Conservation (phyloP, 2,888 invertebrate species). For the Epirrhoe alternata region DNA sequence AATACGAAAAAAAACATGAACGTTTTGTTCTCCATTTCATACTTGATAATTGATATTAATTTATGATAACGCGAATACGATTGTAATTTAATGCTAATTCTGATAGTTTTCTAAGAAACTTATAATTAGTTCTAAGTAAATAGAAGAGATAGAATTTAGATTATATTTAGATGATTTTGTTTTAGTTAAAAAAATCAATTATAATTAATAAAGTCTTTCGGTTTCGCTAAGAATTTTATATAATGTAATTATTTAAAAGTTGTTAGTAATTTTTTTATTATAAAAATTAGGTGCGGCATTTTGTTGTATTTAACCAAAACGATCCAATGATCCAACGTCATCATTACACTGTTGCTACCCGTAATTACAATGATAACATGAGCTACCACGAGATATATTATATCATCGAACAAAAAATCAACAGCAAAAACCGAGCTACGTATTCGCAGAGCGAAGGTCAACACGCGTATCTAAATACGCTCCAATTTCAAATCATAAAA, state of each 20-base stretch:
- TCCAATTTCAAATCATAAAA: constrained; percentile 61
- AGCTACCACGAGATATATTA: constrained; percentile 39
- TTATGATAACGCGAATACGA: too few relatives aligned
- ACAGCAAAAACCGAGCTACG: constrained; percentile 47
- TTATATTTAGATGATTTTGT: too few relatives aligned
- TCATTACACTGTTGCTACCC: constrained; percentile 42
- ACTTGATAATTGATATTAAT: too few relatives aligned
- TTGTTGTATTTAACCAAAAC: constrained; percentile 21
- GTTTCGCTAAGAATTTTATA: too few relatives aligned
- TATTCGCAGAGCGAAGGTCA: constrained; percentile 56
- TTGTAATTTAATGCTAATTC: too few relatives aligned
- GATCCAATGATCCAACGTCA: constrained; percentile 21
- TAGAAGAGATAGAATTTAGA: too few relatives aligned
- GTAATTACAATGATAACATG: constrained; percentile 34
- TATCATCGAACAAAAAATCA: constrained; percentile 50
- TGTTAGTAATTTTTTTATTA: constrained; percentile 6
- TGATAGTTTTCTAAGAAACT: too few relatives aligned
- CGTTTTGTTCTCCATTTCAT: too few relatives aligned
- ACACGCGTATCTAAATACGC: constrained; percentile 51
- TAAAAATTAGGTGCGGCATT: constrained; percentile 14
- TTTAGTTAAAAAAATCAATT: too few relatives aligned
- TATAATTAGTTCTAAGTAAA: too few relatives aligned
- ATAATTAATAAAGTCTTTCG: too few relatives aligned
- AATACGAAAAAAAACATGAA: too few relatives aligned
- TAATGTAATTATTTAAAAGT: not conserved